Evolutionary conservation across 2,888 invertebrate species (phyloP).

Genomic region (Nymphalis urticae): DNA sequence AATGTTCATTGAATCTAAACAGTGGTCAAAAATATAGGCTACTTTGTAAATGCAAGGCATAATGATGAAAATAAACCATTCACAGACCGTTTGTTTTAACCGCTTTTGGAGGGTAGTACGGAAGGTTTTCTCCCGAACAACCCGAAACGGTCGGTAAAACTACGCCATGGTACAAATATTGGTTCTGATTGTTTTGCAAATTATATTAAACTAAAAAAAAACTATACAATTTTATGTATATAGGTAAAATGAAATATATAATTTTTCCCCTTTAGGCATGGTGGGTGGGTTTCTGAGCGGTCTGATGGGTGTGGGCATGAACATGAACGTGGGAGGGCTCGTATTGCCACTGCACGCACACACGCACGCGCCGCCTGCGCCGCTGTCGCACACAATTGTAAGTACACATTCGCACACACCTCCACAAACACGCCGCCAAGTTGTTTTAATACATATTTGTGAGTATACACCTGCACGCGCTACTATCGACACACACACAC

Average conservation of each 20-base stretch:
- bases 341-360: slow-evolving; percentile 52
- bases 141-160: slow-evolving; percentile 62
- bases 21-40: background rate
- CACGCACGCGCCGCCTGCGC: slow-evolving; percentile 34
- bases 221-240: no score
- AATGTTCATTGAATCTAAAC: no score
- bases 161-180: slow-evolving; percentile 53
- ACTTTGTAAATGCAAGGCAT: slow-evolving; percentile 47
- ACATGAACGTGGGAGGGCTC: slow-evolving; percentile 68
- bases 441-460: background rate
- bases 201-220: background rate
- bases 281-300: slow-evolving; percentile 69
- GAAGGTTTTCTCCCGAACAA: slow-evolving; percentile 42
- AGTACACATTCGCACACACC: background rate
- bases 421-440: slow-evolving; percentile 11
- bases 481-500: no score
- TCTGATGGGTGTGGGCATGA: slow-evolving; percentile 56
- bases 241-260: no score
- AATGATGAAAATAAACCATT: slow-evolving; percentile 81
- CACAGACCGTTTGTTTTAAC: slow-evolving; percentile 71
- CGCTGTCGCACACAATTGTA: background rate
- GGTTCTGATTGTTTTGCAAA: slow-evolving; percentile 62
- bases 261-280: slow-evolving; percentile 53
- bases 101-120: slow-evolving; percentile 51
- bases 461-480: slow-evolving; percentile 30